A percentile compares a stretch with the other conserved stretches of the same genome.
These are phyloP conservation scores for Melopsittacus undulatus DNA, from an alignment of 2,797 vertebrate genomes.

Conservation along the genomic window DNA sequence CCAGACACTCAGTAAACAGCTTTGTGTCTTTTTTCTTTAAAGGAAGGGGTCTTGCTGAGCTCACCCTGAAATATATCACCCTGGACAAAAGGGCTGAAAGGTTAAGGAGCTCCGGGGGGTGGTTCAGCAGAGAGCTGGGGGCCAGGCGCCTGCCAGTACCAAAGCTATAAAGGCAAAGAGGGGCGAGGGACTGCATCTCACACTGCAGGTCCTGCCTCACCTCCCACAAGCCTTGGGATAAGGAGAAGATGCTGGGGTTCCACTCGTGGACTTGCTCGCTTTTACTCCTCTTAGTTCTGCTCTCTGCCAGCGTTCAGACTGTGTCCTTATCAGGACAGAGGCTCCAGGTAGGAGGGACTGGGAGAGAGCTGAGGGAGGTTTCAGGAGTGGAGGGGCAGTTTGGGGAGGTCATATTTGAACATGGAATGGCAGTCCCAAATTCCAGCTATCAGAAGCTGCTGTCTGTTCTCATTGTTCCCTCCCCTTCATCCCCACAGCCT, in stretches of 20 bases:
- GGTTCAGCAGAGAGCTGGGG: conserved; percentile 20
- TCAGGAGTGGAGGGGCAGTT: not conserved
- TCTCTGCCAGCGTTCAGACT: conserved; percentile 39
- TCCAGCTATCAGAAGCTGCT: not conserved
- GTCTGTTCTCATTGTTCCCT: not conserved
- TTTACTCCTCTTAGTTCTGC: conserved; percentile 36
- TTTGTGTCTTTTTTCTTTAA: conserved; percentile 67
- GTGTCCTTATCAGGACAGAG: conserved; percentile 45
- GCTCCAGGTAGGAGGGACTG: conserved; percentile 52
- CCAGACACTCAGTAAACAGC: conserved; percentile 64
- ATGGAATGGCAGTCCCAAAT: not conserved
- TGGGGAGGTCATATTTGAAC: not conserved
- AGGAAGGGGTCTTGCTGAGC: conserved; percentile 63
- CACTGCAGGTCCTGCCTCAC: not conserved
- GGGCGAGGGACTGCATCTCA: not conserved
- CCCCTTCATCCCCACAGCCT: not conserved
- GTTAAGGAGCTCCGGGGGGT: conserved; percentile 58
- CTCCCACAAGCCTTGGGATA: not conserved
- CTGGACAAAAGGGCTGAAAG: conserved; percentile 66
- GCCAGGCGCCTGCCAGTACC: conserved; percentile 2
- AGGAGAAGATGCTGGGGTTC: conserved; percentile 38
- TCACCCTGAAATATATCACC: conserved; percentile 69
- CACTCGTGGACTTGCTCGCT: not conserved
- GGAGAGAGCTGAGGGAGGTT: conserved; percentile 13
- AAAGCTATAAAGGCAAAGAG: conserved; percentile 55